phyloP scores from a whole-genome alignment of 2,888 invertebrate species.

The Aromia moschata region DNA sequence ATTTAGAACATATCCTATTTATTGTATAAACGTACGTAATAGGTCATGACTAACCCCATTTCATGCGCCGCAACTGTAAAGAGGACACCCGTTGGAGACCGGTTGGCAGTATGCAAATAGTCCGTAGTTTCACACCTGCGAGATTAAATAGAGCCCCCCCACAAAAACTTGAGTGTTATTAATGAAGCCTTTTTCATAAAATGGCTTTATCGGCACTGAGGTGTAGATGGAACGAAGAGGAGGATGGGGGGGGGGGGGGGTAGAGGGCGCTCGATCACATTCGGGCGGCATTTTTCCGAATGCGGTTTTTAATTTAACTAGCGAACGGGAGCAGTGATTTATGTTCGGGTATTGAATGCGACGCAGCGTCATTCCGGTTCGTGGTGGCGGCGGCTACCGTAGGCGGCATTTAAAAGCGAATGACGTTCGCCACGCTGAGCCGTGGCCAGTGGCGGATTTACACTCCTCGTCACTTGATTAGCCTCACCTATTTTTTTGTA shows the following conservation, averaged over 20 bases:
- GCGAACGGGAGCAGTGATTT: conserved; percentile 52
- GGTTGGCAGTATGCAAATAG: conserved; percentile 52
- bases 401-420: conserved; percentile 40
- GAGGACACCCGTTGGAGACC: conserved; percentile 40
- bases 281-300: conserved; percentile 47
- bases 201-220: conserved; percentile 57
- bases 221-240: conserved; percentile 28
- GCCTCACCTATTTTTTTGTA: too few relatives aligned
- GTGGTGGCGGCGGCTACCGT: too few relatives aligned
- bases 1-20: too few relatives aligned
- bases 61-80: conserved; percentile 28
- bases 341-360: conserved; percentile 52
- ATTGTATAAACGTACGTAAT: not conserved
- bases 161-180: conserved; percentile 52
- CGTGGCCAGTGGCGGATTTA: too few relatives aligned
- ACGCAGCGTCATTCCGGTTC: conserved; percentile 39
- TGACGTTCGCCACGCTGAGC: conserved; percentile 42
- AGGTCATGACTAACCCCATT: conserved; percentile 8
- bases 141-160: conserved; percentile 49
- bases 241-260: too few relatives aligned
- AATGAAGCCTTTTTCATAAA: conserved; percentile 58
- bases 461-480: too few relatives aligned
- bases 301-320: conserved; percentile 56
- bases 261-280: conserved; percentile 1
- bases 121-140: conserved; percentile 47